A percentile compares a stretch with the other conserved stretches of the same genome.
Evolutionary conservation across 2,113 vertebrate genomes (phyloP).

Genomic region (Euleptes europaea): DNA sequence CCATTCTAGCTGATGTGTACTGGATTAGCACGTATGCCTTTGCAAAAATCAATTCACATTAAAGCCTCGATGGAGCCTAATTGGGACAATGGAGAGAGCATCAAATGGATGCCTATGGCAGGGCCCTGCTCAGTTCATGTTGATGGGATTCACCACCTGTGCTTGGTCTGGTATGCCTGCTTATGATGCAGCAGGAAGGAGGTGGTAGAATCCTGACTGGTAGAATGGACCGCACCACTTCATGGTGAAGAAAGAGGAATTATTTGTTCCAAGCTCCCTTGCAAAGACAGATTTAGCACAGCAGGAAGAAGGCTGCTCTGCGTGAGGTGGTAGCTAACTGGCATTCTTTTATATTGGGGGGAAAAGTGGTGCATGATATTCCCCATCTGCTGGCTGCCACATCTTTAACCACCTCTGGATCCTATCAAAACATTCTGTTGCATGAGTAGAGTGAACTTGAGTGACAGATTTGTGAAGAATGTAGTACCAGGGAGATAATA

Average conservation of each 20-base stretch:
- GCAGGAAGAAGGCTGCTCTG: neutral
- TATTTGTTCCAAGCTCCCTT: neutral
- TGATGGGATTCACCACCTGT: neutral
- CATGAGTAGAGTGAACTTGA: no score
- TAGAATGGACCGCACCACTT: neutral
- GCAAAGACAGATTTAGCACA: neutral
- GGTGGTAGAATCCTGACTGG: neutral
- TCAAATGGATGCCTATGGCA: neutral
- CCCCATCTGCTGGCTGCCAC: no score
- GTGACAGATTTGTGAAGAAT: neutral
- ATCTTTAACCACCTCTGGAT: no score
- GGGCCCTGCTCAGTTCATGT: neutral
- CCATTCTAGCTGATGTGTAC: rapidly evolving
- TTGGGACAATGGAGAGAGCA: neutral
- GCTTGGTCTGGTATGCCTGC: neutral
- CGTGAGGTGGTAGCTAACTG: neutral
- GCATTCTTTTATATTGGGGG: no score
- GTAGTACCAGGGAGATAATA: neutral
- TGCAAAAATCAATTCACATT: neutral
- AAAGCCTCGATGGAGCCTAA: neutral
- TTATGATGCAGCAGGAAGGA: neutral
- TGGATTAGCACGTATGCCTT: neutral
- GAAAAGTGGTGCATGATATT: no score
- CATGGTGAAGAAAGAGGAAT: neutral
- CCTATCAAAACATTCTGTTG: no score